Evolutionary conservation across 2,797 vertebrate genomes (phyloP).

Genomic region (Xyrichtys novacula): DNA sequence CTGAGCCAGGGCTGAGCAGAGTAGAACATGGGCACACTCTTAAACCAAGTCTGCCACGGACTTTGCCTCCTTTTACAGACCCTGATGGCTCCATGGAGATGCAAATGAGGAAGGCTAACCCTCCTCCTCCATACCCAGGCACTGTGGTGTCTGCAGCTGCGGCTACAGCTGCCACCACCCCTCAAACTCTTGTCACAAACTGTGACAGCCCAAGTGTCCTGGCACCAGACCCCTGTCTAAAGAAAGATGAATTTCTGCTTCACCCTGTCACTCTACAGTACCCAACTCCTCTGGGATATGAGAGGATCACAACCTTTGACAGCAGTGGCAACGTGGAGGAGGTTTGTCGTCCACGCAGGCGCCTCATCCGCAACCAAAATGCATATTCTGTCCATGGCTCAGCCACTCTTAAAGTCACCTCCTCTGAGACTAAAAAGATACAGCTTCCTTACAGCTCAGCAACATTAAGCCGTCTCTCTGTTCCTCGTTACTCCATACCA

Average conservation of each 20-base stretch:
- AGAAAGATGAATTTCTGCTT: slow-evolving; percentile 93
- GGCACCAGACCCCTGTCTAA: slow-evolving; percentile 88
- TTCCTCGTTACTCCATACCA: slow-evolving; percentile 96
- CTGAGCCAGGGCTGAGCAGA: slow-evolving; percentile 80
- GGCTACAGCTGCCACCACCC: slow-evolving; percentile 46
- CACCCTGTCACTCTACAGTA: slow-evolving; percentile 89
- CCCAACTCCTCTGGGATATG: slow-evolving; percentile 94
- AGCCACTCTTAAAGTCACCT: slow-evolving; percentile 93
- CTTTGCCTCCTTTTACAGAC: slow-evolving; percentile 84
- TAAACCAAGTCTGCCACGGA: slow-evolving; percentile 85
- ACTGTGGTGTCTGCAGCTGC: slow-evolving; percentile 74
- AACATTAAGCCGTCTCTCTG: slow-evolving; percentile 95
- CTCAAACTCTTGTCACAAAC: slow-evolving; percentile 79
- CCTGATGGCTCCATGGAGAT: slow-evolving; percentile 87
- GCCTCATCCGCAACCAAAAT: slow-evolving; percentile 92
- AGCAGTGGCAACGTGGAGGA: slow-evolving; percentile 99
- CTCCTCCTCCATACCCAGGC: slow-evolving; percentile 82
- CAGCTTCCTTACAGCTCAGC: slow-evolving; percentile 95
- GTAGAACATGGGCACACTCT: slow-evolving; percentile 87
- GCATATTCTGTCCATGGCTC: slow-evolving; percentile 92
- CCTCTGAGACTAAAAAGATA: slow-evolving; percentile 92
- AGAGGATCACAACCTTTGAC: slow-evolving; percentile 98
- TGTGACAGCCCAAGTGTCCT: slow-evolving; percentile 85
- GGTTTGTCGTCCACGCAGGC: slow-evolving; percentile 94
- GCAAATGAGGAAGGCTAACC: slow-evolving; percentile 93